Evolutionary conservation across 2,113 vertebrate genomes (phyloP).

Genomic region (human (Homo sapiens)): DNA sequence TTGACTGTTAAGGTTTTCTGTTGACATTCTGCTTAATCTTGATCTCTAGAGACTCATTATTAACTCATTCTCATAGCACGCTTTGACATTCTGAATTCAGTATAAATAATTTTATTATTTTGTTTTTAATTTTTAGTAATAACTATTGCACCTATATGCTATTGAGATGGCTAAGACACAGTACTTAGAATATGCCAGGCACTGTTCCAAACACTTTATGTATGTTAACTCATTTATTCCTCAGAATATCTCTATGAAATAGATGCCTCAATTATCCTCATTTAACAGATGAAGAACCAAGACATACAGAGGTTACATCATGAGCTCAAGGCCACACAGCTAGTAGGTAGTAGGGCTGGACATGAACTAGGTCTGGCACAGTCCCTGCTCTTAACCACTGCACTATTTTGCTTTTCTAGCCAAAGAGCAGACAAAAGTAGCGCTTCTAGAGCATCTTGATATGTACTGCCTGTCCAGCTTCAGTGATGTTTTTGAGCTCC

Average conservation of each 20-base stretch:
- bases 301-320: background rate
- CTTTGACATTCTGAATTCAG: background rate
- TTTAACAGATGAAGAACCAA: background rate
- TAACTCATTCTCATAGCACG: background rate
- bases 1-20: background rate
- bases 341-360: background rate
- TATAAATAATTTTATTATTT: slow-evolving; percentile 2
- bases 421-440: background rate
- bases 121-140: slow-evolving; percentile 38
- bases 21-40: background rate
- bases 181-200: background rate
- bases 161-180: background rate
- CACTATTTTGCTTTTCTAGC: background rate
- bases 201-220: background rate
- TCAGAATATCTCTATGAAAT: background rate
- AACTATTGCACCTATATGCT: background rate
- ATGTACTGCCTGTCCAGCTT: background rate
- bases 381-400: background rate
- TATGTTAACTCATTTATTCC: background rate
- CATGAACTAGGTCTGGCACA: background rate
- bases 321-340: background rate
- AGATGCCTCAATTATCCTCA: background rate
- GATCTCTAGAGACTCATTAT: background rate
- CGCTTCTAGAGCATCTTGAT: background rate
- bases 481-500: background rate